Percentiles rank a stretch among this genome's conserved stretches.
phyloP scores from a whole-genome alignment of 2,888 invertebrate species.

The Cryptocephalus moraei region DNA sequence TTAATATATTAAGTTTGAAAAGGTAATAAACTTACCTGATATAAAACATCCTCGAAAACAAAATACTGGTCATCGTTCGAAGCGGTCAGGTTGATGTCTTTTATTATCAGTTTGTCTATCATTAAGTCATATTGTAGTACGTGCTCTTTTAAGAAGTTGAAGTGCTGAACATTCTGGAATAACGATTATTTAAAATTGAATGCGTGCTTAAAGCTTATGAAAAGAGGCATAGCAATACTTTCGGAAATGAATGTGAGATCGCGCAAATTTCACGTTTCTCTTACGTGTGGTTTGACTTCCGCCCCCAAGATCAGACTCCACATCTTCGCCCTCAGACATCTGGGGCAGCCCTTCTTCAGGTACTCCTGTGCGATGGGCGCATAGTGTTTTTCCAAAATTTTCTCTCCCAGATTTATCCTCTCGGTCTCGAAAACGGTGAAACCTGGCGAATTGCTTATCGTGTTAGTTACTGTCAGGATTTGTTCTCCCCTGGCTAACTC shows the following conservation, averaged over 20 bases:
- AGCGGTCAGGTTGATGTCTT: slow-evolving; percentile 91
- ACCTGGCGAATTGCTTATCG: slow-evolving; percentile 35
- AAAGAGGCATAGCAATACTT: no score
- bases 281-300: slow-evolving; percentile 57
- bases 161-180: slow-evolving; percentile 60
- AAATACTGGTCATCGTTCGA: slow-evolving; percentile 98
- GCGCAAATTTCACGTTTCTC: slow-evolving; percentile 2
- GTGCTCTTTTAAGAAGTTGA: slow-evolving; percentile 67
- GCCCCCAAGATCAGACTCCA: slow-evolving; percentile 85
- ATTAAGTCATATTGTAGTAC: slow-evolving; percentile 85
- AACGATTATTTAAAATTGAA: background rate
- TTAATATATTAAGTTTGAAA: background rate
- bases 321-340: slow-evolving; percentile 64
- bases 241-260: no score
- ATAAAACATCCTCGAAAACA: slow-evolving; percentile 91
- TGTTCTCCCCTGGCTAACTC: slow-evolving; percentile 71
- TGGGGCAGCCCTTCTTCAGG: slow-evolving; percentile 76
- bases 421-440: slow-evolving; percentile 56
- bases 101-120: slow-evolving; percentile 89
- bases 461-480: slow-evolving; percentile 53
- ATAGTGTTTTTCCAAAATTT: slow-evolving; percentile 67
- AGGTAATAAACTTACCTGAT: slow-evolving; percentile 53
- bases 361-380: slow-evolving; percentile 86
- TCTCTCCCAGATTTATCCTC: slow-evolving; percentile 62
- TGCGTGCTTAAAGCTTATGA: no score